A percentile compares a stretch with the other conserved stretches of the same genome.
Conservation (phyloP, 2,888 invertebrate genomes). For the Eupithecia subumbrata region DNA sequence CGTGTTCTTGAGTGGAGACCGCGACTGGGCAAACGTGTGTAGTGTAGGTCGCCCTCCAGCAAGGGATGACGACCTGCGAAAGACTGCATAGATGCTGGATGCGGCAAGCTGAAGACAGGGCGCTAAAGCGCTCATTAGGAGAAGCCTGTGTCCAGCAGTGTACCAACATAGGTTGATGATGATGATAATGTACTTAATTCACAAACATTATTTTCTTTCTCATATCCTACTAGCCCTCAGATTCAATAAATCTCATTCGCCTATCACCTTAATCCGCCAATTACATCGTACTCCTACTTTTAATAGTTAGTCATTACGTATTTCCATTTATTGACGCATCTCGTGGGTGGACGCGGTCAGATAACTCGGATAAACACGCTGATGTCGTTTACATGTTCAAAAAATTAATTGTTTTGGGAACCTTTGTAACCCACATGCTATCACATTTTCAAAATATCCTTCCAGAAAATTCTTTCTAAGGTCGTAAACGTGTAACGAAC, state of each 20-base stretch:
- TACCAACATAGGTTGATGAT: no score
- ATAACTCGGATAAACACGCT: slow-evolving; percentile 15
- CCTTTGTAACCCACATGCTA: neutral
- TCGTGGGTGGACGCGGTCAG: slow-evolving; percentile 30
- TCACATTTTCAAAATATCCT: neutral
- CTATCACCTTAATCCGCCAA: neutral
- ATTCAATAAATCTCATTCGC: neutral
- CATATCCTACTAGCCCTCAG: no score
- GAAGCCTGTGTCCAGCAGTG: no score
- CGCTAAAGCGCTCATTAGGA: no score
- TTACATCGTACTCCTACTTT: neutral
- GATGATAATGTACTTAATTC: no score
- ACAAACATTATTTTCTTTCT: no score
- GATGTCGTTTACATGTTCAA: slow-evolving; percentile 15
- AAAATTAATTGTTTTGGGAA: neutral
- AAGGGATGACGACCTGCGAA: no score
- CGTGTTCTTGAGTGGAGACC: no score
- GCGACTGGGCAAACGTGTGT: no score
- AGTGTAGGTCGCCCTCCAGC: no score
- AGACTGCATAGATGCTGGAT: no score
- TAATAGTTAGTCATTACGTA: slow-evolving; percentile 22
- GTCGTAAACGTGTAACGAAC: neutral
- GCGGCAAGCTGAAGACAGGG: no score
- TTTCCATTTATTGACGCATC: slow-evolving; percentile 25
- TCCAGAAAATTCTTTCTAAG: neutral